phyloP scores from a whole-genome alignment of 2,797 vertebrate genomes.

The Fratercula arctica region DNA sequence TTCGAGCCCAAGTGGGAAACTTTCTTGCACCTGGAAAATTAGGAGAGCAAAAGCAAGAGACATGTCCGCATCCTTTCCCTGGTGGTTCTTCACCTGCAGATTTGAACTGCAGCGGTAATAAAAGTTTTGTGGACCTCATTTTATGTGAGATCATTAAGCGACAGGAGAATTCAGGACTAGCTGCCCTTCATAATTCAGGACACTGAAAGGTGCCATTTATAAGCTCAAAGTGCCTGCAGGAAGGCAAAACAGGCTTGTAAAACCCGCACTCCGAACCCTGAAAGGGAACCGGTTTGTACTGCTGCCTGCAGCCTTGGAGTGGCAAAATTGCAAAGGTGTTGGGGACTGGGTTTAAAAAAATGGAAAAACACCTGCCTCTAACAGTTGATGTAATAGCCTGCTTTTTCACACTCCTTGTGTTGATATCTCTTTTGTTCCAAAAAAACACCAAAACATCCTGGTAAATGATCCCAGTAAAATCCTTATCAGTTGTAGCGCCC shows the following conservation, averaged over 20 bases:
- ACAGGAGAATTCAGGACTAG: conserved; percentile 75
- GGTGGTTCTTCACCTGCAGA: conserved; percentile 73
- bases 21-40: conserved; percentile 66
- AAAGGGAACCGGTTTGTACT: conserved; percentile 35
- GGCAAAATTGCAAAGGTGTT: conserved; percentile 55
- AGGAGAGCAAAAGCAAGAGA: conserved; percentile 55
- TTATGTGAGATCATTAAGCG: conserved; percentile 79
- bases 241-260: conserved; percentile 78
- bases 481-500: background rate
- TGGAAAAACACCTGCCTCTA: conserved; percentile 33
- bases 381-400: background rate
- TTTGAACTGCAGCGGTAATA: conserved; percentile 62
- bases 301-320: conserved; percentile 46
- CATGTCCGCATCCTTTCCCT: conserved; percentile 69
- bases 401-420: conserved; percentile 16
- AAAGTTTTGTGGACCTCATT: conserved; percentile 75
- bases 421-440: background rate
- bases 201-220: conserved; percentile 77
- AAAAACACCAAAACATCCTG: background rate
- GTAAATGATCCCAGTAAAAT: background rate
- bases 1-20: conserved; percentile 53
- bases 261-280: conserved; percentile 48
- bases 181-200: conserved; percentile 75
- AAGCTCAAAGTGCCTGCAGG: conserved; percentile 70
- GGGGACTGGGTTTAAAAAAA: background rate